Evolutionary conservation across 2,888 invertebrate species (phyloP), one percentile per base, ranked within the genome.

Genomic region (Netelia inedita): DNA sequence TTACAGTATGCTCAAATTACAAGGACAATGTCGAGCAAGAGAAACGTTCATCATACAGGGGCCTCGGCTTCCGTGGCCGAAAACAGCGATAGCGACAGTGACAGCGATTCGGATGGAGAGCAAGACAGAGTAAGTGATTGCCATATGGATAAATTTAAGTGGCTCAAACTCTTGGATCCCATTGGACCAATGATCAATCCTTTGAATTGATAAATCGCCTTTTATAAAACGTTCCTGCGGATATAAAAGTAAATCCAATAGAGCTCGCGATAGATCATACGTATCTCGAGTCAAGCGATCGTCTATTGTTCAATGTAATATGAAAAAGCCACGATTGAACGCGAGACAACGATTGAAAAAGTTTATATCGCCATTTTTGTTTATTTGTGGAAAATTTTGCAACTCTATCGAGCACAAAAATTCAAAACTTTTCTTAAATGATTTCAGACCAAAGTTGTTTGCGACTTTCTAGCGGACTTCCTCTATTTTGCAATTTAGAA

Each of bases 21-120:
- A n/a, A 89, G 90, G 57, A 78, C 85, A 71, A 89, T 91, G 89
- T 91, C 88, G 68, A 90, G 91, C 85, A 92, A 91, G 82, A 89
- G 92, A 57, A 91, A 86, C 61, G 91, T 92, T 14, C 91, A 91
- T 81, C 89, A 91, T 41, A 89, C 88, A 61, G 89, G 87, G 79
- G 84, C 88, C 14, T 89, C 90, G 10, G 78, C 88, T 6, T 87
- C 89, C 21, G 46, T 87, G 6, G 85, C 86, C 3, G 86, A 89
- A 9, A 73, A 69, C 21, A 95, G 95, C 10, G 95, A 95, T 19
- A 95, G 95, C 50, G 96, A 96, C 81, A 95, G 95, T 11, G 95
- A 95, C 21, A 94, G 94, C 0, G 95, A 95, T 82, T 95, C 95
- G 0, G 96, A 96, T 85, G 94, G 94, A 0, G 94, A 95, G 81